A percentile compares a stretch with the other conserved stretches of the same genome.
These are phyloP conservation scores for Drosophila kuntzei DNA, from an alignment of 2,888 invertebrate genomes.

Conservation along the genomic window DNA sequence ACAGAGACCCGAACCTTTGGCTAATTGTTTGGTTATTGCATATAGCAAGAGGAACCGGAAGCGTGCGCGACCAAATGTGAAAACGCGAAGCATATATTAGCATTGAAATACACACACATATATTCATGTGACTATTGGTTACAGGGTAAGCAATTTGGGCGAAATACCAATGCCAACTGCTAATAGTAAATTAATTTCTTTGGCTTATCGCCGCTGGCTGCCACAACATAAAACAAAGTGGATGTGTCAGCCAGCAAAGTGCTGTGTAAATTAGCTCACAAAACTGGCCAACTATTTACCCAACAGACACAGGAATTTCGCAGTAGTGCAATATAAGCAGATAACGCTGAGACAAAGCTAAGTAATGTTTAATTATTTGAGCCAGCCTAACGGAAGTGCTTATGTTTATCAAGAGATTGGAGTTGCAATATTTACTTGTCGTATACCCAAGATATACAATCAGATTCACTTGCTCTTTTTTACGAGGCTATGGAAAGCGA, in stretches of 20 bases:
- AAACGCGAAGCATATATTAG: slow-evolving; percentile 79
- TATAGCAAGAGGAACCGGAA: slow-evolving; percentile 65
- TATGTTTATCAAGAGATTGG: slow-evolving; percentile 50
- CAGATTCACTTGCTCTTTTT: slow-evolving; percentile 1
- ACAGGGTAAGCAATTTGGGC: slow-evolving; percentile 65
- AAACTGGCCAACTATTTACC: slow-evolving; percentile 59
- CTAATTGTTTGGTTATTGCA: slow-evolving; percentile 50
- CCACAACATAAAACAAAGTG: slow-evolving; percentile 40
- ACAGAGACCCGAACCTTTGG: slow-evolving; percentile 40
- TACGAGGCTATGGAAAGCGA: slow-evolving; percentile 35
- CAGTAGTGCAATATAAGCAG: slow-evolving; percentile 47
- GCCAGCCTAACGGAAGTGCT: slow-evolving; percentile 62
- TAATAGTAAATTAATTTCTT: slow-evolving; percentile 79
- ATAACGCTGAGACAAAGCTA: slow-evolving; percentile 38
- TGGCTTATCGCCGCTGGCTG: slow-evolving; percentile 65
- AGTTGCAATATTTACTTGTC: slow-evolving; percentile 53
- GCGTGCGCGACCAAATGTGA: slow-evolving; percentile 78
- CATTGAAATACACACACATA: slow-evolving; percentile 21
- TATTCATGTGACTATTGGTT: slow-evolving; percentile 12
- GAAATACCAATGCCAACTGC: slow-evolving; percentile 64
- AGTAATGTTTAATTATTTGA: slow-evolving; percentile 54
- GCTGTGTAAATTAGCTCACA: slow-evolving; percentile 78
- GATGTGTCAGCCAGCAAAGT: slow-evolving; percentile 74
- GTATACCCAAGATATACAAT: slow-evolving; percentile 5
- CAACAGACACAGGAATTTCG: slow-evolving; percentile 66